These are phyloP conservation scores for Babyrousa celebensis DNA, from an alignment of 2,797 vertebrate species.

Conservation along the genomic window DNA sequence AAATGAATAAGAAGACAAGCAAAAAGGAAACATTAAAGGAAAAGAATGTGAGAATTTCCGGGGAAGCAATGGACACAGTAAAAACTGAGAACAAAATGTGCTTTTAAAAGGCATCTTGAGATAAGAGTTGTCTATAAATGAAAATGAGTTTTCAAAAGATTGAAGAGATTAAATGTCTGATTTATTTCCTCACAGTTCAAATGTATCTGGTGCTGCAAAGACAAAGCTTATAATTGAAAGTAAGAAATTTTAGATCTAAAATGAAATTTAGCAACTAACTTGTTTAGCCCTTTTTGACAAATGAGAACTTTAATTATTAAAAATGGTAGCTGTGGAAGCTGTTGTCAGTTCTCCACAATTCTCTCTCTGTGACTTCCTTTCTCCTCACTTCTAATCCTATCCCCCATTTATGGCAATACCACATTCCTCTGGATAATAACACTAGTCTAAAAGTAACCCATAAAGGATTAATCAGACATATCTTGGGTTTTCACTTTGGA, in stretches of 20 bases:
- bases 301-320: slow-evolving; percentile 19
- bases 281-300: background rate
- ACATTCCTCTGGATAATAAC: background rate
- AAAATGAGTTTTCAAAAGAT: slow-evolving; percentile 35
- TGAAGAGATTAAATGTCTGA: background rate
- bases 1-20: slow-evolving; percentile 41
- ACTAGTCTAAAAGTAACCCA: background rate
- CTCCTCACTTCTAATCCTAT: background rate
- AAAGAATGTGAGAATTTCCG: slow-evolving; percentile 38
- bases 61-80: background rate
- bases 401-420: background rate
- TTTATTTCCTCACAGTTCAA: slow-evolving; percentile 46
- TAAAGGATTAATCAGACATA: background rate
- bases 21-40: slow-evolving; percentile 24
- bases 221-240: slow-evolving; percentile 25
- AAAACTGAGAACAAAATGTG: background rate
- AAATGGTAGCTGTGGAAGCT: background rate
- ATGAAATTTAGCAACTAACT: background rate
- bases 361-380: background rate
- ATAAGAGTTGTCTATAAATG: slow-evolving; percentile 41
- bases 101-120: slow-evolving; percentile 45
- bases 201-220: background rate
- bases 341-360: background rate
- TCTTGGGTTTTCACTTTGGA: background rate
- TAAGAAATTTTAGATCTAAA: background rate